Conservation (phyloP, 2,113 vertebrate genomes). For the Callionymus lyra region DNA sequence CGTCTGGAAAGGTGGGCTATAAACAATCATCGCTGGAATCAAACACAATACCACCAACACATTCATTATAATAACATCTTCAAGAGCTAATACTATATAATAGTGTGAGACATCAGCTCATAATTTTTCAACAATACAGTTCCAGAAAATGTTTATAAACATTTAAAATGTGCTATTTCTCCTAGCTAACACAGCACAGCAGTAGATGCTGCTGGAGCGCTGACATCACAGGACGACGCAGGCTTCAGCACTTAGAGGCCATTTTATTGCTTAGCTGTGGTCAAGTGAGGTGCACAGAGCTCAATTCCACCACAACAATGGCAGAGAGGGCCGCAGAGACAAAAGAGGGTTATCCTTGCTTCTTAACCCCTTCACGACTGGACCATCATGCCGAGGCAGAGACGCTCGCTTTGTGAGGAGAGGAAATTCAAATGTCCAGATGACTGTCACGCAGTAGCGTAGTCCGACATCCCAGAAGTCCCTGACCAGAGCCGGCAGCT, state of each 20-base stretch:
- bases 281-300: constrained; percentile 74
- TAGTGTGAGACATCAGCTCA: constrained; percentile 8
- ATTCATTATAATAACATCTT: constrained; percentile 28
- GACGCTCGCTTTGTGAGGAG: not conserved
- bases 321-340: constrained; percentile 68
- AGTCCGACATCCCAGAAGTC: too few species aligned
- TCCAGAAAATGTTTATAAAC: too few species aligned
- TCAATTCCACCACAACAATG: constrained; percentile 74
- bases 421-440: too few species aligned
- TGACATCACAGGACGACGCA: constrained; percentile 58
- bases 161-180: too few species aligned
- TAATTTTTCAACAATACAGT: too few species aligned
- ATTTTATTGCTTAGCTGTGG: constrained; percentile 75
- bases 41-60: constrained; percentile 43
- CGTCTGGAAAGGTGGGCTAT: constrained; percentile 64
- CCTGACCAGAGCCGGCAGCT: constrained; percentile 37
- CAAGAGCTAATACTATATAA: constrained; percentile 32
- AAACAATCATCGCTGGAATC: constrained; percentile 69
- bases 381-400: constrained; percentile 21
- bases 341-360: constrained; percentile 68
- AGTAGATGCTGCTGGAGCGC: constrained; percentile 5
- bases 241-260: constrained; percentile 67
- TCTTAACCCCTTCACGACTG: constrained; percentile 66
- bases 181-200: too few species aligned
- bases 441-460: too few species aligned